Evolutionary conservation across 2,888 invertebrate species (phyloP), one percentile per base, ranked within the genome.

Genomic region (Hermaeophaga mercurialis): DNA sequence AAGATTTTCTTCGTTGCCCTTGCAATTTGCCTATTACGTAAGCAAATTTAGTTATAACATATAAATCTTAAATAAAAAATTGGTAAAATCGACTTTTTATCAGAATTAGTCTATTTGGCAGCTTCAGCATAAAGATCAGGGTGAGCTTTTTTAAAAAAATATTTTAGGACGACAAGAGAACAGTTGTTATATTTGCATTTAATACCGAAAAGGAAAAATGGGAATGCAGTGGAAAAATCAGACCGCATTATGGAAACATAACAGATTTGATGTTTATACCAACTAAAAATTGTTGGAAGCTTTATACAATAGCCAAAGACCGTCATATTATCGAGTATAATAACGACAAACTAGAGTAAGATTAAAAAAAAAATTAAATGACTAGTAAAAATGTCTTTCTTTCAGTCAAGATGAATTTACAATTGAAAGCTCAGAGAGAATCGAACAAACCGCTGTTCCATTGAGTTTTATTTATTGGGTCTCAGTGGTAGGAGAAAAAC

Each of bases 371-470:
- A 14, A 17, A n/a, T 28, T 26, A 3, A 17, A 26, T 45, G 7
- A 17, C 1, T 2, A 9, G n/a, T 8, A 18, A 7, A 19, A 19
- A 6, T 22, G n/a, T 8, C 11, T 44, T 26, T 14, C 1, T 33
- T 45, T 11, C 14, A 52, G 52, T 12, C 36, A 3, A 1, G 80
- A 79, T 56, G 73, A 70, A 44, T 68, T 83, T 36, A 75, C 76
- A 61, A 68, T 81, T 11, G 53, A 69, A n/a, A 80, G 81, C 34
- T 70, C 82, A 53, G 82, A 85, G 57, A 75, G 84, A 45, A 80
- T 89, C 33, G 89, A 89, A 56, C 86, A 86, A 73, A 78, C 80
- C 15, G 85, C 85, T 0, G 67, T 82, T 3, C 89, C 89, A 0
- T 71, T 73, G 54, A 80, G 80, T 54, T 70, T 72, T 34, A 59